Percentiles rank a stretch among this genome's conserved stretches.
phyloP scores from a whole-genome alignment of 2,888 invertebrate species.

The Oeneis ivallda region DNA sequence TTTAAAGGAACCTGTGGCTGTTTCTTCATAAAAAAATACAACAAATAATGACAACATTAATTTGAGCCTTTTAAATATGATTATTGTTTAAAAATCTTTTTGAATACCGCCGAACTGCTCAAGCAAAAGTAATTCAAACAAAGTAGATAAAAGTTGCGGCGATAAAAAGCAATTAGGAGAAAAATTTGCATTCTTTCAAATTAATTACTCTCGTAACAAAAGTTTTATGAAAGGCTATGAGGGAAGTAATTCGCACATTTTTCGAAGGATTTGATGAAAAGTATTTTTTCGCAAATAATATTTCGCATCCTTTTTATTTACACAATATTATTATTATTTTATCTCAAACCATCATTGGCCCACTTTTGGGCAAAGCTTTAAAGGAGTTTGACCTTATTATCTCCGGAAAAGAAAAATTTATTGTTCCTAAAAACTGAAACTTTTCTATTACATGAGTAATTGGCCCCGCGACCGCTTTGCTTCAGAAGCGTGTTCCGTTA shows the following conservation, averaged over 20 bases:
- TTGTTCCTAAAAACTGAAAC: conserved; percentile 8
- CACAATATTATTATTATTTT: too few species aligned
- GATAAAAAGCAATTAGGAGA: conserved; percentile 78
- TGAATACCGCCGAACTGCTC: conserved; percentile 66
- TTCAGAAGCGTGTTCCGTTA: conserved; percentile 37
- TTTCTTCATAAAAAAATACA: not conserved
- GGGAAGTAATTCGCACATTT: conserved; percentile 46
- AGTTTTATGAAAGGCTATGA: conserved; percentile 66
- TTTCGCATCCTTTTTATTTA: not conserved
- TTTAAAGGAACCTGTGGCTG: too few species aligned
- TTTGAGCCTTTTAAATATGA: conserved; percentile 43
- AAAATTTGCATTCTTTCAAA: conserved; percentile 79
- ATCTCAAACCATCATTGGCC: too few species aligned
- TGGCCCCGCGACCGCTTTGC: conserved; percentile 25
- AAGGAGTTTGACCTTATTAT: too few species aligned
- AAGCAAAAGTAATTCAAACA: conserved; percentile 77
- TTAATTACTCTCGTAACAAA: conserved; percentile 78
- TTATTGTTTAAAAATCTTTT: conserved; percentile 56
- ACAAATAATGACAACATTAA: conserved; percentile 13
- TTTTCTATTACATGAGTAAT: conserved; percentile 25
- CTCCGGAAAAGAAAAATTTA: not conserved
- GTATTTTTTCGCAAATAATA: conserved; percentile 9
- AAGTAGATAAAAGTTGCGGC: conserved; percentile 79
- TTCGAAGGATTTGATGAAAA: conserved; percentile 19
- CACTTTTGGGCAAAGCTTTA: too few species aligned